Evolutionary conservation across 2,888 invertebrate species (phyloP), one percentile per base, ranked within the genome.

Genomic region (Nemapogon koenigi): DNA sequence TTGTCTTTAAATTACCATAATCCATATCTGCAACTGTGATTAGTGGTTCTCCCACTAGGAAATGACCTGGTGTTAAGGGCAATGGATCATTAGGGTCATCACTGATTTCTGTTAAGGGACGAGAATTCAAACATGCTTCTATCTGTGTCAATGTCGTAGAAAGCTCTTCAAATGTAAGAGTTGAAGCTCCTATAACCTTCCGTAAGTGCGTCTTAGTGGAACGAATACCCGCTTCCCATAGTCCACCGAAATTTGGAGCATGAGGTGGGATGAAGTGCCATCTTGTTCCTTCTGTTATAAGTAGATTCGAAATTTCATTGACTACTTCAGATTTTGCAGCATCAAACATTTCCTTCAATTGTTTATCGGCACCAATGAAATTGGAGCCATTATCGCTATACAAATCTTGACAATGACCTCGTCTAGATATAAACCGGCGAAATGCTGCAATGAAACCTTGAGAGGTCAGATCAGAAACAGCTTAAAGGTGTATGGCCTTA

Each of bases 401-500:
- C 1, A 49, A 8, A 4, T 46, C 35, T 25, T 10, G 13, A 37
- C 42, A 46, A 16, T 42, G 40, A 1, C 45, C 46, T 33, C 14
- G 11, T 3, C 48, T 30, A 2, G 48, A 38, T 0, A 39, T 37
- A 31, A 52, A 52, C 1, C 51, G 32, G 7, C 35, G 43, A 17
- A 48, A 53, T 0, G 47, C 51, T 3, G 48, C 46, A 2, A 51
- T 13, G 41, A 52, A 52, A 1, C 47, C 52, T 39, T 50, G 43
- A 1, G 53, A 39, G 1, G 52, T 47, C 2, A 57, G 41, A 8
- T 52, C 51, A 1, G 45, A 45, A 1, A 57, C 54, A 2, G 46
- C 39, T 36, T 59, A 57, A 0, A 58, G 27, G 36, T 56, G 55
- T 4, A 53, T 39, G 0, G 53, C 55, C 6, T 45, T 42, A 0